phyloP scores from a whole-genome alignment of 1,140 invertebrate species.

The Calycopis cecrops region DNA sequence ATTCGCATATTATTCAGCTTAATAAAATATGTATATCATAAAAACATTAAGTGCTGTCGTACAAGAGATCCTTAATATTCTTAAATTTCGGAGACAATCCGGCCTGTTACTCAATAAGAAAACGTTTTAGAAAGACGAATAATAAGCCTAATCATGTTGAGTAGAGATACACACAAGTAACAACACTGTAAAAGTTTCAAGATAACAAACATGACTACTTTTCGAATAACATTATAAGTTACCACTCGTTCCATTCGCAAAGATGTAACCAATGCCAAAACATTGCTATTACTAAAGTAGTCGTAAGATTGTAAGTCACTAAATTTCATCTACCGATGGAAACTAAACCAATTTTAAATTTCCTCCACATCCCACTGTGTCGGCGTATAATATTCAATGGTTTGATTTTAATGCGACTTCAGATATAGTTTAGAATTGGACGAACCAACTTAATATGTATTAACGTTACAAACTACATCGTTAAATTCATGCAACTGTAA shows the following conservation, averaged over 20 bases:
- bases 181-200: no score
- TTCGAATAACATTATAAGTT: slow-evolving; percentile 9
- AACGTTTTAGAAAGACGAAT: no score
- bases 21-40: no score
- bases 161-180: no score
- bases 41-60: no score
- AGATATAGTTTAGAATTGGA: slow-evolving; percentile 23
- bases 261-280: slow-evolving; percentile 11
- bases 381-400: slow-evolving; percentile 15
- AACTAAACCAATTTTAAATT: slow-evolving; percentile 20
- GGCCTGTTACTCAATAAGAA: no score
- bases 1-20: no score
- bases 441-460: slow-evolving; percentile 18
- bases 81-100: no score
- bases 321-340: slow-evolving; percentile 13
- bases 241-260: slow-evolving; percentile 3
- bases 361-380: slow-evolving; percentile 13
- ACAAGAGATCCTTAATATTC: no score
- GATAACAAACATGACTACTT: slow-evolving; percentile 1
- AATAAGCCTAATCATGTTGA: no score
- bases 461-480: slow-evolving; percentile 26
- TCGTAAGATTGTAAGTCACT: slow-evolving; percentile 15
- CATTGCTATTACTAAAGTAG: slow-evolving; percentile 16
- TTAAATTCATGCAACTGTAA: slow-evolving; percentile 28
- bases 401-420: slow-evolving; percentile 19